These are phyloP conservation scores for Pelodytes ibericus DNA, from an alignment of 2,797 vertebrate species.

Conservation along the genomic window DNA sequence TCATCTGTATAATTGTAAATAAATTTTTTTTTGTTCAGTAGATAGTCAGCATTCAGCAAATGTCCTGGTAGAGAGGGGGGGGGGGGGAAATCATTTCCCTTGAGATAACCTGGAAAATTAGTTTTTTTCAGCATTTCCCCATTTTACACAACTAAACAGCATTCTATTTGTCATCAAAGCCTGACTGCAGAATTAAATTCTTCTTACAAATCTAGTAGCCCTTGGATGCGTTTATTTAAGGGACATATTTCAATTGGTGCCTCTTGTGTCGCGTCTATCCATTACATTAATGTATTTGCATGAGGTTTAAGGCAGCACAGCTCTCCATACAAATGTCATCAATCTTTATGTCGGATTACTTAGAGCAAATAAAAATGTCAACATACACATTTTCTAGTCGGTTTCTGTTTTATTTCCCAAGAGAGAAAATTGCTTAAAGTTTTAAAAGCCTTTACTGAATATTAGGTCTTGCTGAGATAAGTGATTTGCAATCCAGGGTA, in stretches of 20 bases:
- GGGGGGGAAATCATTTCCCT: conserved; percentile 58
- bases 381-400: conserved; percentile 45
- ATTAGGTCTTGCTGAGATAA: conserved; percentile 52
- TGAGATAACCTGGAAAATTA: conserved; percentile 60
- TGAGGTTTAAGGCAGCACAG: conserved; percentile 37
- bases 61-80: neutral
- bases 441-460: conserved; percentile 43
- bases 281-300: conserved; percentile 55
- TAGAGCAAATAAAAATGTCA: conserved; percentile 56
- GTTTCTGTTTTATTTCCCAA: conserved; percentile 46
- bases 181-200: conserved; percentile 48
- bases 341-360: conserved; percentile 55
- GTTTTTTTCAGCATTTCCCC: conserved; percentile 56
- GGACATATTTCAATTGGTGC: conserved; percentile 44
- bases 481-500: conserved; percentile 48
- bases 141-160: conserved; percentile 61
- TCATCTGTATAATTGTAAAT: conserved; percentile 4
- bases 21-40: neutral
- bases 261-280: conserved; percentile 44
- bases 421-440: conserved; percentile 41
- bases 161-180: conserved; percentile 58
- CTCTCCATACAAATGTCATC: conserved; percentile 53
- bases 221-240: conserved; percentile 29
- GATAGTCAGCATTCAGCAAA: neutral
- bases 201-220: conserved; percentile 46